These are phyloP conservation scores for Colletes latitarsis DNA, from an alignment of 1,140 invertebrate species.

Conservation along the genomic window DNA sequence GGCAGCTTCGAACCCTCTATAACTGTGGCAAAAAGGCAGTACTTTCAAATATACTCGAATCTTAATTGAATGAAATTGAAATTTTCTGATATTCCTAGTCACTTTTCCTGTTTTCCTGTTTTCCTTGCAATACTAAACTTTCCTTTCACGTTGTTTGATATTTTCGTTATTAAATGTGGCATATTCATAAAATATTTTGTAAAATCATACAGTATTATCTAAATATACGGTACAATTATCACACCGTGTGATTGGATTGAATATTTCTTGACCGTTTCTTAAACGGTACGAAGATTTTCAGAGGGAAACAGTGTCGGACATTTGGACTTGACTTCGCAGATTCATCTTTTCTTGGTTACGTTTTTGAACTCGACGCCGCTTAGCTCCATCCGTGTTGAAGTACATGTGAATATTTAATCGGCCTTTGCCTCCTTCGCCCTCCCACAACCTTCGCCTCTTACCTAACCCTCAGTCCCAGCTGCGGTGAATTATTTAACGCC, in stretches of 20 bases:
- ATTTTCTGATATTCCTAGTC: no score
- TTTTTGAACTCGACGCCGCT: slow-evolving; percentile 46
- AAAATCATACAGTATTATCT: no score
- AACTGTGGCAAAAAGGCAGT: no score
- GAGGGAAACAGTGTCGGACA: background rate
- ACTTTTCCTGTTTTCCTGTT: no score
- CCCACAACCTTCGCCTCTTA: slow-evolving; percentile 66
- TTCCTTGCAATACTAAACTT: no score
- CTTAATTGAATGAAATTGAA: no score
- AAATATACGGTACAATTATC: no score
- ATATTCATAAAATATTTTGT: no score
- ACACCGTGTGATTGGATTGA: background rate
- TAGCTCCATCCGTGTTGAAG: slow-evolving; percentile 76
- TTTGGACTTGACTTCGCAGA: slow-evolving; percentile 2
- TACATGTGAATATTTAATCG: slow-evolving; percentile 80
- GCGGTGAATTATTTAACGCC: slow-evolving; percentile 80
- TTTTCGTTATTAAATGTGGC: no score
- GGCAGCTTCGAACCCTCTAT: no score
- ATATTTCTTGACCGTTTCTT: slow-evolving; percentile 21
- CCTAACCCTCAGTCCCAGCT: slow-evolving; percentile 75
- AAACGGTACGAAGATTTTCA: slow-evolving; percentile 1
- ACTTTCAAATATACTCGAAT: no score
- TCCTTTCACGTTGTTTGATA: no score
- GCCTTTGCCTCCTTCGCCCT: slow-evolving; percentile 61
- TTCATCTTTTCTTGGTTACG: slow-evolving; percentile 35